phyloP scores from a whole-genome alignment of 2,888 invertebrate genomes.

The Alsophila aescularia region DNA sequence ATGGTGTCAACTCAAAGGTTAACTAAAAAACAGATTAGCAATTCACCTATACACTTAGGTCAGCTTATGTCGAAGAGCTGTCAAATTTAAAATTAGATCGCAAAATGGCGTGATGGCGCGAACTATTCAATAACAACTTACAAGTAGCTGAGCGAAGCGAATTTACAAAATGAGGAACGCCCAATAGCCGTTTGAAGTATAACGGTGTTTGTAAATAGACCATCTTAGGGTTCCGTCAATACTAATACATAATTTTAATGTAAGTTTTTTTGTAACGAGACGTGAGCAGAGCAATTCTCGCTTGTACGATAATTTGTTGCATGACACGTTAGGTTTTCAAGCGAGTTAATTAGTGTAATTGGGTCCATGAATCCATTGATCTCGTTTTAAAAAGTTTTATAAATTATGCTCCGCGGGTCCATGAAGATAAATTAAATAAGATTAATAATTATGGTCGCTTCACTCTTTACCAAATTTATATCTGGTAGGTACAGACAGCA shows the following conservation, averaged over 20 bases:
- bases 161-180: constrained; percentile 58
- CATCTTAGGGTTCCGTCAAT: constrained; percentile 37
- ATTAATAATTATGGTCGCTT: no score
- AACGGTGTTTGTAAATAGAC: constrained; percentile 58
- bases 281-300: no score
- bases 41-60: constrained; percentile 18
- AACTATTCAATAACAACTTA: constrained; percentile 10
- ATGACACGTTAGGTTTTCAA: no score
- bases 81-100: constrained; percentile 37
- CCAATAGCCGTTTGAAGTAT: constrained; percentile 38
- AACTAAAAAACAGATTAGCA: constrained; percentile 19
- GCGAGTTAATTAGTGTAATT: no score
- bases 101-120: constrained; percentile 18
- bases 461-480: no score
- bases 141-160: constrained; percentile 53
- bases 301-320: no score
- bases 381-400: no score
- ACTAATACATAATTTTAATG: not conserved
- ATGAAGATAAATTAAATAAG: no score
- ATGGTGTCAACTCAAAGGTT: constrained; percentile 7
- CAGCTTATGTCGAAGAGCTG: constrained; percentile 30
- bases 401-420: no score
- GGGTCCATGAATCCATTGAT: no score
- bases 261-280: no score
- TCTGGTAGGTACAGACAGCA: no score